A percentile compares a stretch with the other conserved stretches of the same genome.
These are phyloP conservation scores for Salvelinus fontinalis DNA, from an alignment of 2,113 vertebrate genomes.

Conservation along the genomic window DNA sequence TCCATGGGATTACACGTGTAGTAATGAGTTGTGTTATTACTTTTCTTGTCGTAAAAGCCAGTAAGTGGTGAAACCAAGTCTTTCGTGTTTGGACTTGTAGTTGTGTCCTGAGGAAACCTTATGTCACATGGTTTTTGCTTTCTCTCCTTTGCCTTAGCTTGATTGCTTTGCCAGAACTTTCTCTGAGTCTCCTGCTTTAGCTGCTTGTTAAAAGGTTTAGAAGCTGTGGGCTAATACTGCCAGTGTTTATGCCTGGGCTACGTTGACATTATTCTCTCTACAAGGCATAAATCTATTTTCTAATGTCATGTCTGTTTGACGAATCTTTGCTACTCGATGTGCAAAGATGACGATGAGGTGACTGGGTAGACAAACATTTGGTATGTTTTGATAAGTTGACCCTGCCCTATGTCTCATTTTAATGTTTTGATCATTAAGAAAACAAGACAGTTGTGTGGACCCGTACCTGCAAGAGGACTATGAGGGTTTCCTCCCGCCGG, in stretches of 20 bases:
- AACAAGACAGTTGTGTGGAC: slow-evolving; percentile 66
- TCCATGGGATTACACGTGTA: no score
- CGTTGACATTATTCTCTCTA: slow-evolving; percentile 42
- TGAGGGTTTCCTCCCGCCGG: slow-evolving; percentile 57
- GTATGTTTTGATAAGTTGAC: slow-evolving; percentile 27
- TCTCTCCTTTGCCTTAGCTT: slow-evolving; percentile 41
- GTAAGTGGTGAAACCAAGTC: neutral
- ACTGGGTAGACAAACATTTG: slow-evolving; percentile 41
- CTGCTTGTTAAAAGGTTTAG: slow-evolving; percentile 30
- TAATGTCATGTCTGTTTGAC: slow-evolving; percentile 53
- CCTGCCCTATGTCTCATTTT: slow-evolving; percentile 53
- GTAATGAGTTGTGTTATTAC: no score
- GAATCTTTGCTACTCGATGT: slow-evolving; percentile 61
- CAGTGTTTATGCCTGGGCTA: slow-evolving; percentile 37
- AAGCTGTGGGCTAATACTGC: slow-evolving; percentile 42
- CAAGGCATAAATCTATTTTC: slow-evolving; percentile 71
- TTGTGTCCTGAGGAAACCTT: slow-evolving; percentile 36
- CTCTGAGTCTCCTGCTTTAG: slow-evolving; percentile 37
- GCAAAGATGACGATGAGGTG: slow-evolving; percentile 65
- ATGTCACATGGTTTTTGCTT: slow-evolving; percentile 28
- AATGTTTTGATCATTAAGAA: slow-evolving; percentile 70
- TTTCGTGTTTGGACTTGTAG: neutral
- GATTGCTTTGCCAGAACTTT: slow-evolving; percentile 19
- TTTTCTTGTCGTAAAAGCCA: neutral
- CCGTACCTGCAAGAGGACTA: slow-evolving; percentile 49